phyloP scores from a whole-genome alignment of 2,113 vertebrate genomes.

The Sturnira hondurensis region DNA sequence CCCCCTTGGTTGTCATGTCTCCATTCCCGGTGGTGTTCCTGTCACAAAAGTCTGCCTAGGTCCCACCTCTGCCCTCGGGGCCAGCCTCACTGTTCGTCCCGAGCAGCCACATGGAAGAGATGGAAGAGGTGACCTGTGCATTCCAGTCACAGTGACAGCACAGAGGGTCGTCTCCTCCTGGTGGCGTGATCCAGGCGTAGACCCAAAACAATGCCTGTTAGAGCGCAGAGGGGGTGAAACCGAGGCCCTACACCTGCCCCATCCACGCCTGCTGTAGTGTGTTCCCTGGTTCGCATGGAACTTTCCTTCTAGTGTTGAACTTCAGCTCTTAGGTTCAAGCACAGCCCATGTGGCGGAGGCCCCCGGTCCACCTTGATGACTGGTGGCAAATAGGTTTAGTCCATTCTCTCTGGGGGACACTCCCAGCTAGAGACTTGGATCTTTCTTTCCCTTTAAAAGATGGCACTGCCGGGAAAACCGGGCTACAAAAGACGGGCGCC shows the following conservation, averaged over 20 bases:
- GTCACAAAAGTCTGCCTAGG: neutral
- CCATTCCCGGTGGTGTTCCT: neutral
- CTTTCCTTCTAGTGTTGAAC: neutral
- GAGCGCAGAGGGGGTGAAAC: fast-evolving
- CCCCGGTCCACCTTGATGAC: fast-evolving
- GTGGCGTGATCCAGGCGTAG: neutral
- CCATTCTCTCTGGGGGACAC: neutral
- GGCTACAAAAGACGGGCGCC: neutral
- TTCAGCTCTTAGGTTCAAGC: neutral
- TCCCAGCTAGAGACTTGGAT: neutral
- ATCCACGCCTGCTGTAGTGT: fast-evolving
- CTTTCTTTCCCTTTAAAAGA: neutral
- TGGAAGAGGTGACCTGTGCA: neutral
- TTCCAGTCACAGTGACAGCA: neutral
- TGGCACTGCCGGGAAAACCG: neutral
- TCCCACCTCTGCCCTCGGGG: neutral
- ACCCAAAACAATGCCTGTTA: neutral
- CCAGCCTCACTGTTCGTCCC: neutral
- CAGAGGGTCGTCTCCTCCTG: conserved; percentile 2
- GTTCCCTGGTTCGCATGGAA: fast-evolving
- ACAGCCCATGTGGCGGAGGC: fast-evolving
- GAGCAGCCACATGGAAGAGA: conserved; percentile 29
- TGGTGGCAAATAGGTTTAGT: neutral
- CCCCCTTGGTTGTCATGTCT: neutral
- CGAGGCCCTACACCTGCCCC: fast-evolving